A percentile compares a stretch with the other conserved stretches of the same genome.
phyloP scores from a whole-genome alignment of 1,140 invertebrate species.

The Caerostris darwini region DNA sequence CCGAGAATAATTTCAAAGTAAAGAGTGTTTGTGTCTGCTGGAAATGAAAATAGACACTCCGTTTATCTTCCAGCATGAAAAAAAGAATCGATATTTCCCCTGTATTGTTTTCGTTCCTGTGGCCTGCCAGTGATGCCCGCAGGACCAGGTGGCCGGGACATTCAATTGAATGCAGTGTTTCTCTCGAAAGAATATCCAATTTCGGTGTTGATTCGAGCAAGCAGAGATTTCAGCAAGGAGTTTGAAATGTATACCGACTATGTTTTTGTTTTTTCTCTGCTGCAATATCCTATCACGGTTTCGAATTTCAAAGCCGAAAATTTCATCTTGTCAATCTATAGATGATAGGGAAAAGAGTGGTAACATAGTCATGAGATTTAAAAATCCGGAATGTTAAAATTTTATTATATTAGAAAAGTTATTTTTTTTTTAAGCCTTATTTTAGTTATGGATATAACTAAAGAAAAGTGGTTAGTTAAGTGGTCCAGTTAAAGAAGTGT shows the following conservation, averaged over 20 bases:
- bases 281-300: neutral
- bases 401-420: no score
- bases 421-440: no score
- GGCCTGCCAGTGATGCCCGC: neutral
- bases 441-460: no score
- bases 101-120: neutral
- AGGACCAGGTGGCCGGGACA: slow-evolving; percentile 8
- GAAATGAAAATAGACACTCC: no score
- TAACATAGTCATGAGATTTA: no score
- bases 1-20: no score
- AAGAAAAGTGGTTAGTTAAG: no score
- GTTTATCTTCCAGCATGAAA: no score
- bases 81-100: no score
- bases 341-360: neutral
- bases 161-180: neutral
- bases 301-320: neutral
- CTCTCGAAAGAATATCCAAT: neutral
- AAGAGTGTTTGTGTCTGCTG: no score
- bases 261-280: neutral
- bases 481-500: no score
- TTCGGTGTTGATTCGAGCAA: neutral
- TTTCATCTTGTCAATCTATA: neutral
- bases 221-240: neutral
- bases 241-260: neutral
- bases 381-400: no score